Conservation (phyloP, 2,113 vertebrate genomes). For the Accipiter cooperii region DNA sequence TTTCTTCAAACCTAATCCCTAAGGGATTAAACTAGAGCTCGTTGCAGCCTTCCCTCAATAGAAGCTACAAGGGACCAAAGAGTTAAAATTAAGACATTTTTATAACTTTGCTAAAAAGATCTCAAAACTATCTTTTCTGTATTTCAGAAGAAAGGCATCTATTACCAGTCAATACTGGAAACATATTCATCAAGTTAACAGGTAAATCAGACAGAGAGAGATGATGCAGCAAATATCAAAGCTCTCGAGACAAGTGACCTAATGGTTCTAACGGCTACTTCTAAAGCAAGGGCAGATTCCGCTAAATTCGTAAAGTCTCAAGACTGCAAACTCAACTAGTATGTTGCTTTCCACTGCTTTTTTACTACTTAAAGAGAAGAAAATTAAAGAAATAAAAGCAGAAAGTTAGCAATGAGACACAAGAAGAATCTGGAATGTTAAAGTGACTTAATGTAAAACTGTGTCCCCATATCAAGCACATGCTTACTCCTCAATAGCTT, state of each 20-base stretch:
- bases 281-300: background rate
- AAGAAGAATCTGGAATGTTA: background rate
- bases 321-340: background rate
- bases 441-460: background rate
- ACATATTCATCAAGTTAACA: background rate
- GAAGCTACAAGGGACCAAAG: background rate
- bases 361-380: background rate
- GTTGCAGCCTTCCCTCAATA: background rate
- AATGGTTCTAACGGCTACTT: background rate
- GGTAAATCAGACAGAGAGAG: background rate
- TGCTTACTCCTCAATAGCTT: background rate
- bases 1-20: background rate
- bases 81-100: background rate
- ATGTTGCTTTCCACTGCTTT: background rate
- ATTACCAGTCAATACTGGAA: background rate
- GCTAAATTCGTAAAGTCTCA: background rate
- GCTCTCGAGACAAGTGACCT: background rate
- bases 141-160: background rate
- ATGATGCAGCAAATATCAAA: background rate
- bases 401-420: background rate
- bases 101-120: background rate
- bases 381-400: background rate
- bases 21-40: background rate
- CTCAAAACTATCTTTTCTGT: background rate
- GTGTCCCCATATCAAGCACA: background rate